These are phyloP conservation scores for Myanophis thanlyinensis DNA, from an alignment of 2,113 vertebrate genomes.

Conservation along the genomic window DNA sequence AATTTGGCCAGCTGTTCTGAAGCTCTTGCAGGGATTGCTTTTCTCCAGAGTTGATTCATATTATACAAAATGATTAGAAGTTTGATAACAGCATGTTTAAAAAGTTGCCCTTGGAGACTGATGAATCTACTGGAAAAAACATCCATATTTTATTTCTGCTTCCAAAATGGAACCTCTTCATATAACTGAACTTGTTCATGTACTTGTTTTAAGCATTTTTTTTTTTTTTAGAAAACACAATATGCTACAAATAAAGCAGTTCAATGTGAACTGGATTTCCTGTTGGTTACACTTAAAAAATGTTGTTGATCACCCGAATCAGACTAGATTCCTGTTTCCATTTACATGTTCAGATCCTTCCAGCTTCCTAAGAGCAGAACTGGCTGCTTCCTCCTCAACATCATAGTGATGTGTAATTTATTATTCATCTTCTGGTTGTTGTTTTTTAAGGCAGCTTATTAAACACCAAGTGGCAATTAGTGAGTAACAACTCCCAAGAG, in stretches of 20 bases:
- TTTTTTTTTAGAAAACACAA: conserved; percentile 37
- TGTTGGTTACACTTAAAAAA: conserved; percentile 34
- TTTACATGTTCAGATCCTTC: conserved; percentile 25
- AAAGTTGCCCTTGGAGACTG: neutral
- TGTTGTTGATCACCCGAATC: neutral
- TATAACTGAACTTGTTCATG: conserved; percentile 23
- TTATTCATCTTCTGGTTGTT: neutral
- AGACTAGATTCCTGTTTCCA: conserved; percentile 2
- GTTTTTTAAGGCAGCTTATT: conserved; percentile 5
- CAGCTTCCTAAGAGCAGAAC: conserved; percentile 13
- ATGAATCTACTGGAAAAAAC: neutral
- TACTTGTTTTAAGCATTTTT: conserved; percentile 16
- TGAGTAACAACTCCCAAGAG: conserved; percentile 42
- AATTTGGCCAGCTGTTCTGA: neutral
- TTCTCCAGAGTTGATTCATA: neutral
- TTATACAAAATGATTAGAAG: neutral
- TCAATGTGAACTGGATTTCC: conserved; percentile 30
- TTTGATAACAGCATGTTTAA: neutral
- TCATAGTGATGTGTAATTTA: conserved; percentile 3
- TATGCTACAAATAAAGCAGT: conserved; percentile 29
- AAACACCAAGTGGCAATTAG: conserved; percentile 32
- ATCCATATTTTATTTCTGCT: neutral
- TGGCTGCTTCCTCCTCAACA: conserved; percentile 7
- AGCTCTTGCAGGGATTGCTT: neutral
- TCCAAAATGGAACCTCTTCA: neutral